Base-by-base conservation (phyloP, 2,888 invertebrate genomes). In the Drosophila niveifrons region DNA sequence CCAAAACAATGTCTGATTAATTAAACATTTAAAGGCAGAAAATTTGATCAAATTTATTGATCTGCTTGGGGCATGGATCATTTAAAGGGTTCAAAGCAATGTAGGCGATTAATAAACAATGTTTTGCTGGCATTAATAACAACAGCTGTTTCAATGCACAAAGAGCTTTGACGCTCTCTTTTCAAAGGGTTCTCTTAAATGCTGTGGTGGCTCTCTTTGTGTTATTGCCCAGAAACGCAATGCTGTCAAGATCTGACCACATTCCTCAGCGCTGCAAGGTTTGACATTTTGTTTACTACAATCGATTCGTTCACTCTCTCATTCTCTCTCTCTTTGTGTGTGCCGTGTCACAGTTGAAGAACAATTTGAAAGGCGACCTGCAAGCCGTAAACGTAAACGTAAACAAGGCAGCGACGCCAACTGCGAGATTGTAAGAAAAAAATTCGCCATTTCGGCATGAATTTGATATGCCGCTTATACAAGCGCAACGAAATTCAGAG, bases 391-490 rank as follows among this genome's bases (percentile, higher is more conserved):
- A 79, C 65, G 65, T 66, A 75, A 78, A 79, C 76, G 66, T 78
- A 74, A 78, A 75, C 65, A 75, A 74, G 61, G 61, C 75, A 69
- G 71, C 50, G 44, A 51, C 44, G 28, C n/a, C 17, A 34, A 47
- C 71, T 11, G 47, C 36, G 44, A 23, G 31, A 31, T 52, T 43
- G 48, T 47, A 67, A 53, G 41, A 50, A 53, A 65, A 65, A 66
- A 67, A 69, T 48, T 66, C 71, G 75, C 75, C 67, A 70, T 52
- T 68, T 83, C 67, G 69, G 59, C 83, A 78, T 41, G 41, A 83
- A 83, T 86, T 88, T 68, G 72, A 80, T 83, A 82, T 73, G 78
- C 70, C 34, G 75, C 75, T 88, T 82, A 85, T 44, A 68, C 51
- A 68, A 76, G 61, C 59, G 61, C 46, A 62, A 31, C 68, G 34